Percentiles rank a stretch among this genome's conserved stretches.
Evolutionary conservation across 2,797 vertebrate genomes (phyloP).

Genomic region (Acanthis flammea): DNA sequence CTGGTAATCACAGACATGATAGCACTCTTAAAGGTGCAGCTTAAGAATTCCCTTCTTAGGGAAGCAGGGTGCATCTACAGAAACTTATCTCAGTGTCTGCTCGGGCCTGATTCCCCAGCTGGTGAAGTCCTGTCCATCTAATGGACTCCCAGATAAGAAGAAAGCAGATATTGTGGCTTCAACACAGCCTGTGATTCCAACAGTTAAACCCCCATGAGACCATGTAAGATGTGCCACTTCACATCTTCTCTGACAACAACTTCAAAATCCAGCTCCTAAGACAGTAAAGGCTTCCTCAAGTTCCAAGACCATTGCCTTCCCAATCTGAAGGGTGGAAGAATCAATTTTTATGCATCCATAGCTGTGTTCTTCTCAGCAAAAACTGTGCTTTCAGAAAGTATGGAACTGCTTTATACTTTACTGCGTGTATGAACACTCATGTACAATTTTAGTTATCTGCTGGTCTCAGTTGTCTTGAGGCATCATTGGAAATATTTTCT

Average conservation of each 20-base stretch:
- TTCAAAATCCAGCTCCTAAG: not conserved
- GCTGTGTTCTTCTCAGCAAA: not conserved
- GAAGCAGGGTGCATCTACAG: not conserved
- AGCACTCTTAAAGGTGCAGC: not conserved
- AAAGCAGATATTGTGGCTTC: not conserved
- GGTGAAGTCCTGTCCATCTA: not conserved
- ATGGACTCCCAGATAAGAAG: not conserved
- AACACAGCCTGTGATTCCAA: not conserved
- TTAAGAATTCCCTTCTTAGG: not conserved
- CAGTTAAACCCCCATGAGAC: not conserved
- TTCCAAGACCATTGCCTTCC: not conserved
- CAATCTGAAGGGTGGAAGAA: fast-evolving
- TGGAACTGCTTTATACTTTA: not conserved
- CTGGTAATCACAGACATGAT: not conserved
- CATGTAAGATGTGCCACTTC: not conserved
- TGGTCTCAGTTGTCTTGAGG: not conserved
- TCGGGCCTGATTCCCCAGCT: not conserved
- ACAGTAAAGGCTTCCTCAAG: not conserved
- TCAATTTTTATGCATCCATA: not conserved
- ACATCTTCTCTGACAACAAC: not conserved
- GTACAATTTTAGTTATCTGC: not conserved
- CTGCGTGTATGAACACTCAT: not conserved
- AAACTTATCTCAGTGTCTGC: not conserved
- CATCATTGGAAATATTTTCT: not conserved
- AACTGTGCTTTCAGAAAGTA: not conserved